Percentiles rank a stretch among this genome's conserved stretches.
These are phyloP conservation scores for Drosophila setosimentum DNA, from an alignment of 2,888 invertebrate genomes.

Conservation along the genomic window DNA sequence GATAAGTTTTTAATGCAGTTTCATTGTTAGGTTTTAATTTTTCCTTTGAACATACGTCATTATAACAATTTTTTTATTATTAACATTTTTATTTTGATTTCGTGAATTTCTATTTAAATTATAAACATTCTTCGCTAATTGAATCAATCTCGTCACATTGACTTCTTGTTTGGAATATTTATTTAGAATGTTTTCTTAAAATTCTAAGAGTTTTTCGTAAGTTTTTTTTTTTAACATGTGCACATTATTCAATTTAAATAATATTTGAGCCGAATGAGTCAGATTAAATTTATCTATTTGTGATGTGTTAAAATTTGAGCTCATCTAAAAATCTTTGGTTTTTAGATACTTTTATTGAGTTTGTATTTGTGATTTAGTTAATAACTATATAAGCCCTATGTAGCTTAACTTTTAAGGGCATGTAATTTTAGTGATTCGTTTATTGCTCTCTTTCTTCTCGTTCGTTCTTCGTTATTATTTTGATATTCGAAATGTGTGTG, in stretches of 20 bases:
- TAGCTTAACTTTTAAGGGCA: slow-evolving; percentile 9
- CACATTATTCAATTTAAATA: not conserved
- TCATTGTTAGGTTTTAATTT: slow-evolving; percentile 32
- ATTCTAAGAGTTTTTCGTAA: no score
- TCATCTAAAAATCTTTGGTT: no score
- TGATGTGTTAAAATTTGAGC: not conserved
- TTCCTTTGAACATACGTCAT: not conserved
- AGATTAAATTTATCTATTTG: not conserved
- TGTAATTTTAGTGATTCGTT: not conserved
- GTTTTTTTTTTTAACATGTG: not conserved
- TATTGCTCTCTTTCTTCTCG: slow-evolving; percentile 5
- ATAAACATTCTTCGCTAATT: not conserved
- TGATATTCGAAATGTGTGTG: slow-evolving; percentile 44
- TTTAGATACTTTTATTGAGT: not conserved
- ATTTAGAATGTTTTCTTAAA: not conserved
- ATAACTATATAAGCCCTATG: not conserved
- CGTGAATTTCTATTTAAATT: not conserved
- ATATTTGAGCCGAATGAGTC: not conserved
- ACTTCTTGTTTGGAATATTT: not conserved
- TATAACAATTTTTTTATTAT: not conserved
- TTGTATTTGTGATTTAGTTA: slow-evolving; percentile 1
- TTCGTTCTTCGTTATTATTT: slow-evolving; percentile 49
- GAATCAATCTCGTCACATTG: not conserved
- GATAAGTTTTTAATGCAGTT: slow-evolving; percentile 16
- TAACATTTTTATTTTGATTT: not conserved